phyloP scores from a whole-genome alignment of 2,888 invertebrate genomes.

The Drosophila ustulata region DNA sequence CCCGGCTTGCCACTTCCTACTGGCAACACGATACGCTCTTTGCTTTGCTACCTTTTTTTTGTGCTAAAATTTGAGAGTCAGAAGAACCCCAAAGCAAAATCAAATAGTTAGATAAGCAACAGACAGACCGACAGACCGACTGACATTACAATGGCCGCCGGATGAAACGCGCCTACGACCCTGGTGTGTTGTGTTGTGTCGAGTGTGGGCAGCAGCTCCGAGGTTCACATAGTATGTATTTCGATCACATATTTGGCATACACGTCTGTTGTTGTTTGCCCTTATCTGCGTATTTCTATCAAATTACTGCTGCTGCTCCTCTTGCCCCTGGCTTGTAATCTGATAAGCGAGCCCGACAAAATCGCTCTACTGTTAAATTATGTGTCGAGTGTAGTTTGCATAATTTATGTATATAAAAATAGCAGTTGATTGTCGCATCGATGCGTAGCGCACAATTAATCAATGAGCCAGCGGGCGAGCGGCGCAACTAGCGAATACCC shows the following conservation, averaged over 20 bases:
- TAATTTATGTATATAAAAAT: conserved; percentile 45
- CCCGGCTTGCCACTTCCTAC: conserved; percentile 12
- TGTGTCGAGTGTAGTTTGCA: conserved; percentile 39
- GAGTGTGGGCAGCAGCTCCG: background rate
- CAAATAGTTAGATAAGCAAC: conserved; percentile 57
- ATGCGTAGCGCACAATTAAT: conserved; percentile 66
- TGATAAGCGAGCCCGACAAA: conserved; percentile 67
- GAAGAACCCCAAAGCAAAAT: conserved; percentile 48
- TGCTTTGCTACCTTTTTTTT: conserved; percentile 28
- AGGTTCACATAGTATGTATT: conserved; percentile 15
- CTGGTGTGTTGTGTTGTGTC: background rate
- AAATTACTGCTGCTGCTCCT: conserved; percentile 44
- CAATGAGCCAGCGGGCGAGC: conserved; percentile 41
- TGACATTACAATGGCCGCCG: conserved; percentile 39
- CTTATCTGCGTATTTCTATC: conserved; percentile 70
- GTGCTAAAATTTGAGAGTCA: conserved; percentile 47
- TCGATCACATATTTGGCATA: conserved; percentile 48
- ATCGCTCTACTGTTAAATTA: conserved; percentile 78
- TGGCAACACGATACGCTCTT: conserved; percentile 55
- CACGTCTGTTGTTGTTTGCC: conserved; percentile 29
- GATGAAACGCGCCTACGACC: conserved; percentile 52
- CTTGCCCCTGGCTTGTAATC: conserved; percentile 48
- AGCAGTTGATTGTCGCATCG: conserved; percentile 62
- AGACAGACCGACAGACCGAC: background rate
- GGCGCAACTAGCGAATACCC: conserved; percentile 3